A percentile compares a stretch with the other conserved stretches of the same genome.
phyloP scores from a whole-genome alignment of 2,888 invertebrate species.

The Lamproptera curius region DNA sequence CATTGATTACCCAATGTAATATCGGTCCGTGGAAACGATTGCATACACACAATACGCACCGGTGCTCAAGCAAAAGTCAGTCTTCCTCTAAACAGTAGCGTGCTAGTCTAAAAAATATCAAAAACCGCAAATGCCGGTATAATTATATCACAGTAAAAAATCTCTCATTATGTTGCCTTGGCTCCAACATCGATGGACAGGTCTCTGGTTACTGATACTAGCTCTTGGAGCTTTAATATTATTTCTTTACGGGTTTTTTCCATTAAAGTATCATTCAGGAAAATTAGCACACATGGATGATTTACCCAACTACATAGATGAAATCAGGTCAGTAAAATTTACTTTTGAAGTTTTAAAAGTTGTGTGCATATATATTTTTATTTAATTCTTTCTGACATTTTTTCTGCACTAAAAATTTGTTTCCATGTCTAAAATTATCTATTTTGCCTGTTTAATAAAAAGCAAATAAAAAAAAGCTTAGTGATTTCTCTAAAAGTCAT shows the following conservation, averaged over 20 bases:
- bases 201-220: slow-evolving; percentile 56
- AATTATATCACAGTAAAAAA: not conserved
- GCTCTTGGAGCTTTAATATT: slow-evolving; percentile 57
- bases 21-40: slow-evolving; percentile 10
- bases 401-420: not conserved
- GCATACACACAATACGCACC: slow-evolving; percentile 9
- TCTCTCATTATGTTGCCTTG: slow-evolving; percentile 51
- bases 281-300: slow-evolving; percentile 67
- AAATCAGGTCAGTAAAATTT: slow-evolving; percentile 61
- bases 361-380: not conserved
- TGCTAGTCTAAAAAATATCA: too few species aligned
- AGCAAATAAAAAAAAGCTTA: too few species aligned
- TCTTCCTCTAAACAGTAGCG: not conserved
- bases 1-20: slow-evolving; percentile 9
- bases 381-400: not conserved
- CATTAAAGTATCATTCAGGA: slow-evolving; percentile 73
- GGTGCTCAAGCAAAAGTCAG: slow-evolving; percentile 10
- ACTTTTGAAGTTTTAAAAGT: not conserved
- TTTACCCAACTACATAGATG: slow-evolving; percentile 73
- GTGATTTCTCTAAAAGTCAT: too few species aligned
- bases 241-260: slow-evolving; percentile 81
- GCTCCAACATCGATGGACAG: slow-evolving; percentile 65
- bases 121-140: not conserved
- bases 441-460: too few species aligned
- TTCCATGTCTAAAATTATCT: too few species aligned